Evolutionary conservation across 2,888 invertebrate genomes (phyloP), one percentile per base, ranked within the genome.

Genomic region (Agrochola lychnidis): DNA sequence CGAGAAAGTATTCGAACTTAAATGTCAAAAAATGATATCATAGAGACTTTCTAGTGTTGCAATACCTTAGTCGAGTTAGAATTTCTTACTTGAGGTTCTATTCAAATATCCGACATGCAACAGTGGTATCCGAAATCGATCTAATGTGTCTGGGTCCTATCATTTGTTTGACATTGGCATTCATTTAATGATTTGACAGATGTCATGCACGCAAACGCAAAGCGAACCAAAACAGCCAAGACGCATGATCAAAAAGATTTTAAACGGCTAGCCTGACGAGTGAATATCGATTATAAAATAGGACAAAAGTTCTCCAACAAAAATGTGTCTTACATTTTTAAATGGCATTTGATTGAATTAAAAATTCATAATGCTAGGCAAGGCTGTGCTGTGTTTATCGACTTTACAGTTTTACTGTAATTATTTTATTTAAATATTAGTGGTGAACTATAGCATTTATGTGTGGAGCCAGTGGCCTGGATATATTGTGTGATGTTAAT

Each of bases 221-320:
- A 91, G 86, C 87, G 79, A 85, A 89, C 78, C 87, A 80, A 87
- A 90, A 90, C 87, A 87, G 89, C 89, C 89, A 94, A 93, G 94
- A 95, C 95, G 96, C 95, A 96, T 95, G 96, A 95, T 95, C 95
- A 94, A 93, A 93, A 94, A 94, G 91, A 91, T 93, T 93, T 93
- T 89, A 74, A 87, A 91, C 89, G 88, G 89, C 90, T 89, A 89
- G 91, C 92, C 88, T 88, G 90, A 92, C 91, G 91, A 94, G 91
- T 90, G 92, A 94, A 93, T 95, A 95, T 95, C 93, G 96, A 96
- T 96, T 95, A 93, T 92, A 93, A 93, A 93, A 94, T 93, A 93
- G 90, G 90, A 91, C 92, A 93, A 92, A 92, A 93, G 92, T 92
- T 90, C 87, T 83, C 83, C 87, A 88, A 79, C 87, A 90, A 95